Percentiles rank a stretch among this genome's conserved stretches.
Conservation (phyloP, 2,113 vertebrate species). For the Seriola aureovittata region DNA sequence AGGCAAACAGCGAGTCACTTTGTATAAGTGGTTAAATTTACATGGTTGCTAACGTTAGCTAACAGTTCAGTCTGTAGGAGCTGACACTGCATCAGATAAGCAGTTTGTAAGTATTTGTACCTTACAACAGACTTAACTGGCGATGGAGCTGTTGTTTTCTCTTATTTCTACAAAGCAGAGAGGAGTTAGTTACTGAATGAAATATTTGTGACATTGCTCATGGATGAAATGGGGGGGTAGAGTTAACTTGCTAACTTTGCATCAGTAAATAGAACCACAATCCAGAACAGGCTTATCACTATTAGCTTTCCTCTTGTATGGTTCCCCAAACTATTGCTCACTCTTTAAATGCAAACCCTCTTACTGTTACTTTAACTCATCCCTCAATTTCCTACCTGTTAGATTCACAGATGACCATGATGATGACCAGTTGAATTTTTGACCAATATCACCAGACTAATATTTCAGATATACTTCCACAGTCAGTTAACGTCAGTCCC, state of each 20-base stretch:
- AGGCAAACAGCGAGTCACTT: background rate
- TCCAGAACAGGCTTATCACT: background rate
- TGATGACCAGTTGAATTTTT: background rate
- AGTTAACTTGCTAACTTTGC: background rate
- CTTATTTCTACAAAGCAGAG: background rate
- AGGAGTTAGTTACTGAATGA: background rate
- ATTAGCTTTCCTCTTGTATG: background rate
- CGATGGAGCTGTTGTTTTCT: background rate
- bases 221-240: too few species aligned
- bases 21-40: background rate
- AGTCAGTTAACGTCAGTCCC: too few species aligned
- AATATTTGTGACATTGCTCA: background rate
- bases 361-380: background rate
- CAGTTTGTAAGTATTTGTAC: background rate
- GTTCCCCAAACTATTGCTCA: background rate
- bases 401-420: background rate
- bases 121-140: background rate
- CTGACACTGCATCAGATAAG: background rate
- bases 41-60: slow-evolving; percentile 15
- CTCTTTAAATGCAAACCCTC: background rate
- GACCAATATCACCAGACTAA: background rate
- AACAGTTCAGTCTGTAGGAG: background rate
- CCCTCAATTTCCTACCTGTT: background rate
- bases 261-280: background rate
- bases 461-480: background rate